phyloP scores from a whole-genome alignment of 1,140 invertebrate species.

The Drosophila suzukii region DNA sequence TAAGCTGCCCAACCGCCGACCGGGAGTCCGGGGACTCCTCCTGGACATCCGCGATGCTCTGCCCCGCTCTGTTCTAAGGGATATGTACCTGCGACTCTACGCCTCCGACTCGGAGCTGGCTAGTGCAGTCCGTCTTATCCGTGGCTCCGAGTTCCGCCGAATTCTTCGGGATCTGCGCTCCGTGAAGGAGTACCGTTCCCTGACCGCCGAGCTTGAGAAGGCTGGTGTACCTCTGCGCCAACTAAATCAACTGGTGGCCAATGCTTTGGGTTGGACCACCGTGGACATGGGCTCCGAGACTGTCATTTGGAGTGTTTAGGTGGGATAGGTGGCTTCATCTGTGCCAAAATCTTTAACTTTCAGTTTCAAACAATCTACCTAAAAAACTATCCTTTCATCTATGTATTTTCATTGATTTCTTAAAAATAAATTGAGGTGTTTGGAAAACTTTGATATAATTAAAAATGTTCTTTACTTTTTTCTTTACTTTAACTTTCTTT shows the following conservation, averaged over 20 bases:
- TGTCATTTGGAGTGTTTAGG: constrained; percentile 18
- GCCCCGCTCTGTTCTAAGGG: constrained; percentile 38
- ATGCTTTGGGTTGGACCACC: constrained; percentile 49
- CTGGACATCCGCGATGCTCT: constrained; percentile 56
- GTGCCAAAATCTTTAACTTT: too few species aligned
- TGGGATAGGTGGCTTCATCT: too few species aligned
- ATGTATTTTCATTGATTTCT: too few species aligned
- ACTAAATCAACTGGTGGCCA: constrained; percentile 48
- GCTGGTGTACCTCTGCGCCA: constrained; percentile 50
- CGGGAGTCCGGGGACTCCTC: constrained; percentile 53
- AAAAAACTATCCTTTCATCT: too few species aligned
- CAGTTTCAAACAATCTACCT: too few species aligned
- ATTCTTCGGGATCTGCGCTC: constrained; percentile 44
- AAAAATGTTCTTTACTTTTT: too few species aligned
- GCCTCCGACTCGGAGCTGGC: constrained; percentile 39
- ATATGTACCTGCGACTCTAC: constrained; percentile 47
- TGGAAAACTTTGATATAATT: too few species aligned
- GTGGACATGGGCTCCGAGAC: constrained; percentile 54
- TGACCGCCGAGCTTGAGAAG: constrained; percentile 34
- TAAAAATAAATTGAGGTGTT: too few species aligned
- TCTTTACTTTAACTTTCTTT: too few species aligned
- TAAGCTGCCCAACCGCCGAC: constrained; percentile 50
- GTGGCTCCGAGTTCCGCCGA: constrained; percentile 54
- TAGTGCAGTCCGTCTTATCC: constrained; percentile 47
- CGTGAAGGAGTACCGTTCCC: constrained; percentile 45